These are phyloP conservation scores for Athalia cordata DNA, from an alignment of 2,888 invertebrate genomes.

Conservation along the genomic window DNA sequence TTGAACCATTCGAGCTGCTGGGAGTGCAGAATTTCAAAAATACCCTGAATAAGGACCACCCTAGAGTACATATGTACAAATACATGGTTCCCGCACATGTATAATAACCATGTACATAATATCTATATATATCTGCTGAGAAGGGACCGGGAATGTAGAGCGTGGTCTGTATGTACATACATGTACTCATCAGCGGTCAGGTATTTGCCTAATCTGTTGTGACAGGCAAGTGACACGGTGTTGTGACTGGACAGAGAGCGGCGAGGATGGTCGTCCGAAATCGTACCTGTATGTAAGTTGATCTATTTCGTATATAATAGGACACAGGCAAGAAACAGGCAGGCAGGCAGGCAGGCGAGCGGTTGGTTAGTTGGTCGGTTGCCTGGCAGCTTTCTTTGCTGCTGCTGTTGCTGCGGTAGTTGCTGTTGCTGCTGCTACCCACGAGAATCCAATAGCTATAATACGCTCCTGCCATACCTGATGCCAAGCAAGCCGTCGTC, in stretches of 20 bases:
- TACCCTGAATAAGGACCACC: too few species aligned
- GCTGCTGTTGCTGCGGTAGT: neutral
- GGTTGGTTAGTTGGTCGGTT: neutral
- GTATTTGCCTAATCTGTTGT: slow-evolving; percentile 68
- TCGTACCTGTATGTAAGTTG: slow-evolving; percentile 62
- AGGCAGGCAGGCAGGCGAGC: slow-evolving; percentile 1
- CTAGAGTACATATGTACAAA: too few species aligned
- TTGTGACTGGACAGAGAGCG: slow-evolving; percentile 64
- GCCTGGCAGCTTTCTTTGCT: slow-evolving; percentile 21
- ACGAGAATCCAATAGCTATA: too few species aligned
- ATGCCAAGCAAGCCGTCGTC: too few species aligned
- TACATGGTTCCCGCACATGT: too few species aligned
- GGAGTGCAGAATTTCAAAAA: too few species aligned
- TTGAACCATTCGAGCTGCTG: too few species aligned
- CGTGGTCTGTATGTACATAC: slow-evolving; percentile 7
- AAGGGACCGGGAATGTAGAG: neutral
- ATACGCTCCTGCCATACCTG: too few species aligned
- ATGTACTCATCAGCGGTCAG: slow-evolving; percentile 29
- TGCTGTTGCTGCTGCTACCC: neutral
- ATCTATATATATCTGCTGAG: too few species aligned
- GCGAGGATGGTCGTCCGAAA: slow-evolving; percentile 52
- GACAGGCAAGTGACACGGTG: slow-evolving; percentile 68
- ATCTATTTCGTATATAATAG: slow-evolving; percentile 67
- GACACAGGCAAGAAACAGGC: slow-evolving; percentile 38
- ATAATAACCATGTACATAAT: too few species aligned